These are phyloP conservation scores for Montipora foliosa DNA, from an alignment of 64 coral and sea anemone species.

Conservation along the genomic window DNA sequence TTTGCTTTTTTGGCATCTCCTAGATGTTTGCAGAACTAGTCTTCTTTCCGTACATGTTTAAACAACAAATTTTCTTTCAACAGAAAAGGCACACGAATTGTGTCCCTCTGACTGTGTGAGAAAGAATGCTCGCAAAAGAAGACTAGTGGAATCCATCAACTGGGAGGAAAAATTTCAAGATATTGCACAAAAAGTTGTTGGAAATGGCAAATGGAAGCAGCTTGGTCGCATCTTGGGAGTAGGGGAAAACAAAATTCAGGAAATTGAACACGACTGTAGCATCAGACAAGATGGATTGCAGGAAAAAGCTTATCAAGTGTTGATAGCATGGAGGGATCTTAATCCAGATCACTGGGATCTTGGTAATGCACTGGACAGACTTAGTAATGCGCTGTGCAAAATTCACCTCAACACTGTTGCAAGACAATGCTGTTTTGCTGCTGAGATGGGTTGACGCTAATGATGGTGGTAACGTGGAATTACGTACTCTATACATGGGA, in stretches of 20 bases:
- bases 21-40: no score
- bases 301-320: slow-evolving; percentile 89
- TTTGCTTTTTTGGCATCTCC: no score
- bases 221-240: slow-evolving; percentile 77
- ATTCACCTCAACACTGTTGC: slow-evolving; percentile 67
- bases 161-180: slow-evolving; percentile 82
- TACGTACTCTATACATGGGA: no score
- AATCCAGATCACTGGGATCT: slow-evolving; percentile 79
- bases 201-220: slow-evolving; percentile 80
- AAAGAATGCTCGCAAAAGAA: slow-evolving; percentile 87
- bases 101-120: slow-evolving; percentile 4
- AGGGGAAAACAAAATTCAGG: slow-evolving; percentile 67
- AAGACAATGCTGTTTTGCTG: slow-evolving; percentile 72
- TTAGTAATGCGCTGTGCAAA: slow-evolving; percentile 72
- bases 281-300: slow-evolving; percentile 75
- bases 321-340: slow-evolving; percentile 77
- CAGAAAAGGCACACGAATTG: slow-evolving; percentile 44
- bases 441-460: slow-evolving; percentile 65
- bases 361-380: neutral
- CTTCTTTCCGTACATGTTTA: neutral
- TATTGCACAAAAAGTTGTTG: slow-evolving; percentile 53
- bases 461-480: no score
- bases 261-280: slow-evolving; percentile 82
- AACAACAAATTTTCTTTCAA: neutral
- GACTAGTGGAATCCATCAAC: slow-evolving; percentile 34